A percentile compares a stretch with the other conserved stretches of the same genome.
These are phyloP conservation scores for Lasioglossum oenotherae DNA, from an alignment of 2,888 invertebrate species.

Conservation along the genomic window DNA sequence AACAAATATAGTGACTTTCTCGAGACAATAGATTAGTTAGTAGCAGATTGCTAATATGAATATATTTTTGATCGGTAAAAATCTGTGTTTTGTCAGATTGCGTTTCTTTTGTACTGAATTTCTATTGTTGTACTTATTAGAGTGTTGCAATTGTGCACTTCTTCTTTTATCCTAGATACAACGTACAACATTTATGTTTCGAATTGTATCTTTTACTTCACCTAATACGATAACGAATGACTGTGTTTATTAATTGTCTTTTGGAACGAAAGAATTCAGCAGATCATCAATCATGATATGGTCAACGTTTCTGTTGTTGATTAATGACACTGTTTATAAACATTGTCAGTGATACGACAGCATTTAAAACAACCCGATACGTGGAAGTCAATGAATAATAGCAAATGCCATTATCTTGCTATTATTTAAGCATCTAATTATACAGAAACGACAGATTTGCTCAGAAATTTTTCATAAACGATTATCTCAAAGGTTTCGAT, in stretches of 20 bases:
- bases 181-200: background rate
- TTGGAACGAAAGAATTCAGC: background rate
- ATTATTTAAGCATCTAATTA: background rate
- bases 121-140: background rate
- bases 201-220: too few species aligned
- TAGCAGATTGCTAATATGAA: background rate
- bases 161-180: background rate
- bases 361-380: background rate
- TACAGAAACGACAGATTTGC: background rate
- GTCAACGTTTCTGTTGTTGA: background rate
- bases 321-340: background rate
- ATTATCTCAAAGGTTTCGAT: too few species aligned
- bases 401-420: background rate
- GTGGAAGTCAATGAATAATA: background rate
- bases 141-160: background rate
- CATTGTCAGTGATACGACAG: background rate
- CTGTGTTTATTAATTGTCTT: background rate
- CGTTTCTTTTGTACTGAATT: background rate
- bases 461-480: background rate
- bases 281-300: background rate
- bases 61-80: background rate
- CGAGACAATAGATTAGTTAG: background rate
- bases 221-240: background rate
- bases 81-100: background rate
- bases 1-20: constrained; percentile 22